Evolutionary conservation across 2,113 vertebrate genomes (phyloP), one percentile per base, ranked within the genome.

Genomic region (Menura novaehollandiae): DNA sequence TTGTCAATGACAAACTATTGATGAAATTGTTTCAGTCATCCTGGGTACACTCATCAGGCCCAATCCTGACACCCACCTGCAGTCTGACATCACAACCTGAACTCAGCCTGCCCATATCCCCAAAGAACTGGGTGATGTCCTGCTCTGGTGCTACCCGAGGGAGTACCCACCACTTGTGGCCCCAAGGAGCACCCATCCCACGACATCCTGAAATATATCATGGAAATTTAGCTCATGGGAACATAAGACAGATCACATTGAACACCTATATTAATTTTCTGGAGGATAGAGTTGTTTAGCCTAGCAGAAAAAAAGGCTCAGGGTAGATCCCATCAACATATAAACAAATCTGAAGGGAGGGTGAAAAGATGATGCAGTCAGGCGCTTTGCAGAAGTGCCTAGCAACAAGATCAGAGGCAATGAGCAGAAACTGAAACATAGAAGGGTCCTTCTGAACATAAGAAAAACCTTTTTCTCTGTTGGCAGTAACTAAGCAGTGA

Each of bases 381-480:
- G 22, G 3, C 2, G 66, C 7, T 56, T 78, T 69, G 32, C 26
- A 62, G 27, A 37, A 11, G 3, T 35, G 1, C 26, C 30, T n/a
- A 27, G 10, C 6, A 7, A 59, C 6, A 59, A 64, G 22, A 71
- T 17, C 16, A 51, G 56, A 91, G 13, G 23, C 51, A 89, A 55
- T 24, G 4, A 22, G 11, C 18, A 55, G 35, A 75, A 86, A 41
- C 9, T n/a, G 30, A 62, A 89, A 66, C 9, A 49, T 2, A 46
- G 9, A 6, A 60, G 8, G 4, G 3, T 74, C 19, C 7, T 69
- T 14, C 32, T 74, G 8, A 51, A 79, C 1, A 35, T 27, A 64
- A 22, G 27, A 46, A 62, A 4, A 15, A 1, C 1, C 2, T 15
- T 44, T 81, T 26, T 64, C 5, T 15, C 2, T 52, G 6, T n/a